phyloP scores from a whole-genome alignment of 1,140 invertebrate genomes.

The Plectus sambesii region DNA sequence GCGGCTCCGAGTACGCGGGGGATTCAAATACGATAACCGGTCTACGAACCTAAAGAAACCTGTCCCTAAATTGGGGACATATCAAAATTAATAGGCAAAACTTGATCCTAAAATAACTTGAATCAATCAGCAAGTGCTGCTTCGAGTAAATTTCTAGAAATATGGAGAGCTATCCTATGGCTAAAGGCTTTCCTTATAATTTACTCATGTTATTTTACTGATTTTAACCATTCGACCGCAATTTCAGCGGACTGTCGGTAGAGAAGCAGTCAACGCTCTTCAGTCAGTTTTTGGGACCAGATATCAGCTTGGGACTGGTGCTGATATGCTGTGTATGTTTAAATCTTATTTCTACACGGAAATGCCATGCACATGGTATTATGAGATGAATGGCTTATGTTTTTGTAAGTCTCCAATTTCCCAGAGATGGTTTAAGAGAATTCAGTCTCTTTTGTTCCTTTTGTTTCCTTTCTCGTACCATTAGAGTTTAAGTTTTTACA shows the following conservation, averaged over 20 bases:
- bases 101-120: conserved; percentile 4
- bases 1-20: too few species aligned
- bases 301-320: conserved; percentile 43
- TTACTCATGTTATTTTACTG: too few species aligned
- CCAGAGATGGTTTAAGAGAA: background rate
- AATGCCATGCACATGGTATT: background rate
- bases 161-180: too few species aligned
- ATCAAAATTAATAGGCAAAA: too few species aligned
- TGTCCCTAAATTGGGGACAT: too few species aligned
- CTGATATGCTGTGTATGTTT: conserved; percentile 39
- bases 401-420: background rate
- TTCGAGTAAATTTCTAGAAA: background rate
- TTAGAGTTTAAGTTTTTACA: background rate
- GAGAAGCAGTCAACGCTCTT: conserved; percentile 34
- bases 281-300: conserved; percentile 41
- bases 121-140: background rate
- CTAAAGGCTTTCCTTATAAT: too few species aligned
- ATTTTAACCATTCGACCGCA: background rate
- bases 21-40: too few species aligned
- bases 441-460: too few species aligned
- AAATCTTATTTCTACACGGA: background rate
- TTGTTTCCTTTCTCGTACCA: background rate
- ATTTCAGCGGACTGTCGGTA: conserved; percentile 34
- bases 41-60: too few species aligned
- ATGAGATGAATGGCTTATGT: background rate